phyloP scores from a whole-genome alignment of 1,140 invertebrate genomes.

The Pogonognathellus flavescens region DNA sequence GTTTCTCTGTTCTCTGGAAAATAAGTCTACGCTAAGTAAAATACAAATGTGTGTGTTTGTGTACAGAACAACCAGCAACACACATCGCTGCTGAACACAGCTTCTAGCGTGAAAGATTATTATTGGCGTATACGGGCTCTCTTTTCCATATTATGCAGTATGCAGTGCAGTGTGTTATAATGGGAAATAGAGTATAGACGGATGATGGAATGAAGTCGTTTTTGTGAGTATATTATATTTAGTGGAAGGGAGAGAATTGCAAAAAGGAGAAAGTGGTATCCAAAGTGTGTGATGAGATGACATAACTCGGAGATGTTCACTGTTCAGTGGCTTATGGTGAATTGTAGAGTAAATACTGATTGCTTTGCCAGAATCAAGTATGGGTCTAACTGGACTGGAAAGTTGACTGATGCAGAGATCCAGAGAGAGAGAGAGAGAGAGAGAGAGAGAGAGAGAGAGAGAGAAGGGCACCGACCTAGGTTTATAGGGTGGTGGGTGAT shows the following conservation, averaged over 20 bases:
- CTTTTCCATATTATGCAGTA: not conserved
- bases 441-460: no score
- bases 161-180: not conserved
- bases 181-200: not conserved
- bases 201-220: not conserved
- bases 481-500: no score
- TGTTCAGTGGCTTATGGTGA: not conserved
- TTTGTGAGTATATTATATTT: not conserved
- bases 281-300: conserved; percentile 26
- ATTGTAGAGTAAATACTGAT: not conserved
- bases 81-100: not conserved
- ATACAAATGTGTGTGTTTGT: not conserved
- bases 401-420: no score
- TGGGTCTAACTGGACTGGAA: not conserved
- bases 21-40: conserved; percentile 16
- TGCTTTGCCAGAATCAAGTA: conserved; percentile 22
- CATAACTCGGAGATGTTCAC: not conserved
- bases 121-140: not conserved
- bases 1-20: conserved; percentile 20
- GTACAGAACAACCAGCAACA: conserved; percentile 6
- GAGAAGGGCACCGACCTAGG: not conserved
- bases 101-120: not conserved
- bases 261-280: conserved; percentile 32
- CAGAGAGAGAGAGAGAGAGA: no score
- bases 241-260: conserved; percentile 25